A percentile compares a stretch with the other conserved stretches of the same genome.
These are phyloP conservation scores for Galagoides demidoff DNA, from an alignment of 2,797 vertebrate genomes.

Conservation along the genomic window DNA sequence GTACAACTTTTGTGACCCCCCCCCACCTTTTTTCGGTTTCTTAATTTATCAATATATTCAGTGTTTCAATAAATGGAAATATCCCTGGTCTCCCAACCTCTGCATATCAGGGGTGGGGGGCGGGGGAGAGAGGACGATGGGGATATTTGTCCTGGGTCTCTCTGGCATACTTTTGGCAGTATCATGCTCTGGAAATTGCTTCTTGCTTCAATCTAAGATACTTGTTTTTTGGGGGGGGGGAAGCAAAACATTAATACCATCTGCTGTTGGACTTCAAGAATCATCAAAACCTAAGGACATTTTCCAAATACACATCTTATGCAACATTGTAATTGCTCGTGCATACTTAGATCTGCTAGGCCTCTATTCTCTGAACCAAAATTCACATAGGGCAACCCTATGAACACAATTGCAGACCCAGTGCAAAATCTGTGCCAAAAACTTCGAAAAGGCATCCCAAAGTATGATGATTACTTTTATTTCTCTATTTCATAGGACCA, in stretches of 20 bases:
- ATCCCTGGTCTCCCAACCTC: neutral
- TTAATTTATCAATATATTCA: neutral
- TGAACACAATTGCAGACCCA: neutral
- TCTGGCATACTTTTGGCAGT: neutral
- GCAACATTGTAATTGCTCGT: neutral
- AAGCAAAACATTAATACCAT: neutral
- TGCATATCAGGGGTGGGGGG: neutral
- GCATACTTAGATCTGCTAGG: neutral
- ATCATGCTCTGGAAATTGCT: neutral
- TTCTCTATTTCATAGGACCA: neutral
- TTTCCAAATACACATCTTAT: neutral
- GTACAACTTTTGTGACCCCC: neutral
- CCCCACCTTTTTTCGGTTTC: neutral
- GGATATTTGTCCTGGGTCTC: neutral
- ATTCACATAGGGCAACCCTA: neutral
- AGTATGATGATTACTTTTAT: neutral
- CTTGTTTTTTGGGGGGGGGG: neutral
- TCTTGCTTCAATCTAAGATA: neutral
- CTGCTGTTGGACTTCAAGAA: constrained; percentile 10
- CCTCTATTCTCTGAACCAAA: neutral
- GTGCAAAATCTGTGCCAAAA: neutral
- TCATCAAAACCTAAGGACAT: neutral
- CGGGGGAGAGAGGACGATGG: neutral
- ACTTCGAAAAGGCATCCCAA: neutral
- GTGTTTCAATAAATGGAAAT: constrained; percentile 2